Evolutionary conservation across 35 echinoderm and acorn worm genomes (phyloP).

Genomic region (Nesometra sesokonis): DNA sequence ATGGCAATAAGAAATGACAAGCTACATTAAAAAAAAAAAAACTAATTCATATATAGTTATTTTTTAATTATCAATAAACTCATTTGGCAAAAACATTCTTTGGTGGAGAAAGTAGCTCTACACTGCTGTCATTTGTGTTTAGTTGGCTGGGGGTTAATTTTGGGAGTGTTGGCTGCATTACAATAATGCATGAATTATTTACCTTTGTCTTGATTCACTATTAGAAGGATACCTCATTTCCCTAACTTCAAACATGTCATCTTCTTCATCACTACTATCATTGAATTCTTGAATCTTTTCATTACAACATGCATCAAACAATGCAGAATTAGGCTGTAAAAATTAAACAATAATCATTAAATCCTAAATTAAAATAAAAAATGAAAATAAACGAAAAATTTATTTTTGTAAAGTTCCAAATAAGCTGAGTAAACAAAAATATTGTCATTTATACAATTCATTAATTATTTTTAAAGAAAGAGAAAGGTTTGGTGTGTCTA

Average conservation of each 20-base stretch:
- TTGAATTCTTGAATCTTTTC: conserved; percentile 84
- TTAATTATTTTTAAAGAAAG: background rate
- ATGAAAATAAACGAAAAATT: too few species aligned
- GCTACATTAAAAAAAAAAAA: too few species aligned
- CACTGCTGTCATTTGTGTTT: too few species aligned
- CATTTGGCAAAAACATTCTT: too few species aligned
- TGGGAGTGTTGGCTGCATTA: background rate
- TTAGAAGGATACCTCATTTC: conserved; percentile 62
- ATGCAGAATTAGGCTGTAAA: conserved; percentile 66
- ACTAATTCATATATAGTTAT: too few species aligned
- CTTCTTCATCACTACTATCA: conserved; percentile 83
- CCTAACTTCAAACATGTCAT: conserved; percentile 98
- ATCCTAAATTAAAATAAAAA: too few species aligned
- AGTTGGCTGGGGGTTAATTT: too few species aligned
- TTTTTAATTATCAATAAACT: too few species aligned
- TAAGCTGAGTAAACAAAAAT: background rate
- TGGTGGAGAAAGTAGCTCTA: too few species aligned
- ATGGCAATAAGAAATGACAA: too few species aligned
- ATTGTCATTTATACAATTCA: background rate
- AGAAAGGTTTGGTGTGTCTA: background rate
- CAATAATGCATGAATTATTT: background rate
- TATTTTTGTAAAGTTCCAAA: too few species aligned
- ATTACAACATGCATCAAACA: conserved; percentile 99
- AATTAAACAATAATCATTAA: too few species aligned
- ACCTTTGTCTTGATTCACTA: conserved; percentile 53